These are phyloP conservation scores for Lophochroa leadbeateri DNA, from an alignment of 2,113 vertebrate species.

Conservation along the genomic window DNA sequence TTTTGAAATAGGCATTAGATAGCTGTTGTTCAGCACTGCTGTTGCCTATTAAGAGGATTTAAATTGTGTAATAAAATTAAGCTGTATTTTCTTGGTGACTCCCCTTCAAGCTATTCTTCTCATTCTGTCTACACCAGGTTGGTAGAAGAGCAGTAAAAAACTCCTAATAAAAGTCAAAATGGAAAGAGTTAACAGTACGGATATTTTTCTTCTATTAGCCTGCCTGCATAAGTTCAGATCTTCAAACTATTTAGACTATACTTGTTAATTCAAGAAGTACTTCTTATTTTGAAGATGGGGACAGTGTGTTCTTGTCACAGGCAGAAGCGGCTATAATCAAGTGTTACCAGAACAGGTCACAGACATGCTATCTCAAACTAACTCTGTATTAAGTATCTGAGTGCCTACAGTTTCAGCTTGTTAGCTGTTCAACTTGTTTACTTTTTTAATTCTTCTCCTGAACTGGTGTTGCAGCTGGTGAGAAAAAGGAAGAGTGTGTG, in stretches of 20 bases:
- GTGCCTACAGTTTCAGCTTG: neutral
- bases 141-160: neutral
- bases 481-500: neutral
- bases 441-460: neutral
- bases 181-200: neutral
- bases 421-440: neutral
- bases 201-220: neutral
- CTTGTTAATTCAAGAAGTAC: neutral
- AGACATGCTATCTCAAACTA: neutral
- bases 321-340: neutral
- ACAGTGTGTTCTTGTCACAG: constrained; percentile 50
- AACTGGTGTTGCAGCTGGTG: neutral
- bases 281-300: constrained; percentile 8
- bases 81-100: neutral
- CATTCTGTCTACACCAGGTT: neutral
- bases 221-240: neutral
- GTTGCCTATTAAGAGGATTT: neutral
- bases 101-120: neutral
- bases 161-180: neutral
- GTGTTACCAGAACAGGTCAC: neutral
- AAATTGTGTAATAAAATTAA: neutral
- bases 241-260: neutral
- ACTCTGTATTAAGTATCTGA: neutral
- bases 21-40: neutral
- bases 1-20: neutral